phyloP scores from a whole-genome alignment of 2,888 invertebrate genomes.

The Ophioninae sp. region DNA sequence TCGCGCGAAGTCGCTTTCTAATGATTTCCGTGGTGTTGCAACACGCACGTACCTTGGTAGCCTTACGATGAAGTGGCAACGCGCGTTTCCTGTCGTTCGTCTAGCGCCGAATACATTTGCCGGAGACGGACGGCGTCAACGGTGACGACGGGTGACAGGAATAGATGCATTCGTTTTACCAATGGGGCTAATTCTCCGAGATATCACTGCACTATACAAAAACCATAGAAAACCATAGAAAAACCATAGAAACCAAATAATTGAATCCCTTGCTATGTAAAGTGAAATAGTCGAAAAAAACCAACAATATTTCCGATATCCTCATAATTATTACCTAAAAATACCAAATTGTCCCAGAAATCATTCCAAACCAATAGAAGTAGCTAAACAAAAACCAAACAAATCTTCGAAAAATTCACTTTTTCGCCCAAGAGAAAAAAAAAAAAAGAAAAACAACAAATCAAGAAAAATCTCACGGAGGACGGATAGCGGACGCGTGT shows the following conservation, averaged over 20 bases:
- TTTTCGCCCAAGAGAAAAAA: neutral
- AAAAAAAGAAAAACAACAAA: conserved; percentile 1
- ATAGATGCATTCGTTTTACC: neutral
- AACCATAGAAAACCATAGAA: neutral
- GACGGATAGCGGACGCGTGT: conserved; percentile 50
- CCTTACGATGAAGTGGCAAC: conserved; percentile 35
- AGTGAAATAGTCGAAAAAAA: neutral
- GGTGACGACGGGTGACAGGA: neutral
- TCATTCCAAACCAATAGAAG: no score
- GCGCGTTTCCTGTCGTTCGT: conserved; percentile 48
- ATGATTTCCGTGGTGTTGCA: conserved; percentile 45
- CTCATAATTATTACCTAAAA: no score
- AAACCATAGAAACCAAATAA: neutral
- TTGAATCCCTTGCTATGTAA: neutral
- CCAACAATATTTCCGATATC: no score
- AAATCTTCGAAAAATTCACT: no score
- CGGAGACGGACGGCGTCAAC: neutral
- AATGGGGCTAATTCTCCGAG: neutral
- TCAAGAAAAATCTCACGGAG: conserved; percentile 33
- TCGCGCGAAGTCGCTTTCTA: conserved; percentile 54
- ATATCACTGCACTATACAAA: neutral
- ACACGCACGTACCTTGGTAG: conserved; percentile 7
- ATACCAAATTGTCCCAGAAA: no score
- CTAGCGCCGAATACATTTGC: neutral
- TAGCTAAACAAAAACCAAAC: no score